Conservation (phyloP, 2,797 vertebrate genomes). For the Myripristis jacobus region DNA sequence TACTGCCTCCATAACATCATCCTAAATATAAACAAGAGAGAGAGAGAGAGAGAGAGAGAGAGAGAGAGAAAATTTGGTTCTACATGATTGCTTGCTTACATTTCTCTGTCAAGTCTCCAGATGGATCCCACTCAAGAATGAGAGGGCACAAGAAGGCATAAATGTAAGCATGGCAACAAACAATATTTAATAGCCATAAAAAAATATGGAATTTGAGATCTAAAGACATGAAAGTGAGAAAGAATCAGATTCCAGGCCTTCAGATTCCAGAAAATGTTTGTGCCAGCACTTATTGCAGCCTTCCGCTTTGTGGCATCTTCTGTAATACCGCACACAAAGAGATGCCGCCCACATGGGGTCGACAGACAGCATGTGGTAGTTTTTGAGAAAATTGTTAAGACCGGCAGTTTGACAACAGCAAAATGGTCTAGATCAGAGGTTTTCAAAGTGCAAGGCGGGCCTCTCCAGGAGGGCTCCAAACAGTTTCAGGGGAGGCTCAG, state of each 20-base stretch:
- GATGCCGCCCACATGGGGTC: background rate
- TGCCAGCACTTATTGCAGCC: background rate
- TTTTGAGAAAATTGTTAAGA: background rate
- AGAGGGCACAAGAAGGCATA: background rate
- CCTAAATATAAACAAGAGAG: conserved; percentile 58
- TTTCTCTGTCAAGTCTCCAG: background rate
- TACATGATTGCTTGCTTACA: background rate
- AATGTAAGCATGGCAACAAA: background rate
- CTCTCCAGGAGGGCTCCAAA: no score
- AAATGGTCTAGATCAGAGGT: no score
- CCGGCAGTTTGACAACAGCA: no score
- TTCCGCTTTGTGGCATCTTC: background rate
- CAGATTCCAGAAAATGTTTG: background rate
- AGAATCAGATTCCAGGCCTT: background rate
- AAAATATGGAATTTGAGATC: background rate
- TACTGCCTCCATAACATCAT: conserved; percentile 30
- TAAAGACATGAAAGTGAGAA: background rate
- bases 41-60: conserved; percentile 9
- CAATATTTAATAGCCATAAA: no score
- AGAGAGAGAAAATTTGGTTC: background rate
- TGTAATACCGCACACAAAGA: background rate
- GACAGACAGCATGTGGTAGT: background rate
- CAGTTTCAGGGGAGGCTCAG: no score
- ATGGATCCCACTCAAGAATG: conserved; percentile 4
- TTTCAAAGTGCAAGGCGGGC: no score